These are phyloP conservation scores for Cyclura pinguis DNA, from an alignment of 2,797 vertebrate genomes.

Conservation along the genomic window DNA sequence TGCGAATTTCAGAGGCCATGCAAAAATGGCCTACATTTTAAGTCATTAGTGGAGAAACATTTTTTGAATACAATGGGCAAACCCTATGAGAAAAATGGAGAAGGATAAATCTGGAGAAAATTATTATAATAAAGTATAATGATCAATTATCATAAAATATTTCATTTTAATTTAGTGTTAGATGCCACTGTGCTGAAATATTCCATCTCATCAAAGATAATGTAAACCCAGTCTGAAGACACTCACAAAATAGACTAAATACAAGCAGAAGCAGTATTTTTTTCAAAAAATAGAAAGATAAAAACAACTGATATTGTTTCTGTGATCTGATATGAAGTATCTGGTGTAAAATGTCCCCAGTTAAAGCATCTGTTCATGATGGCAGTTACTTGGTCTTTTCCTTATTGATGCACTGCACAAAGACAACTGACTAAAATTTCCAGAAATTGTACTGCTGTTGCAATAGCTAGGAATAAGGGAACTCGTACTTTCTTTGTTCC, in stretches of 20 bases:
- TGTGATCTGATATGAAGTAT: slow-evolving; percentile 46
- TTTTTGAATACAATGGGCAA: too few relatives aligned
- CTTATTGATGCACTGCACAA: not conserved
- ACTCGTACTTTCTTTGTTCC: slow-evolving; percentile 42
- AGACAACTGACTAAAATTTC: slow-evolving; percentile 1
- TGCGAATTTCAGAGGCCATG: too few relatives aligned
- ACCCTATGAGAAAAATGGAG: not conserved
- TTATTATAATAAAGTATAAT: not conserved
- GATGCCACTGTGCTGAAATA: not conserved
- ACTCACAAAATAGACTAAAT: slow-evolving; percentile 64
- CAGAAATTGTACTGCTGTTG: slow-evolving; percentile 20
- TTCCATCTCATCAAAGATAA: slow-evolving; percentile 11
- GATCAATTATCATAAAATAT: not conserved
- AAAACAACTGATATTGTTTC: slow-evolving; percentile 22
- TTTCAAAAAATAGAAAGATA: slow-evolving; percentile 9
- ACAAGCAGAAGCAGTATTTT: slow-evolving; percentile 20
- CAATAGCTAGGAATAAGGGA: slow-evolving; percentile 53
- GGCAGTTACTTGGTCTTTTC: not conserved
- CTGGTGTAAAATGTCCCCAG: not conserved
- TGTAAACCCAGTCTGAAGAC: slow-evolving; percentile 49
- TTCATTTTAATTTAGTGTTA: slow-evolving; percentile 54
- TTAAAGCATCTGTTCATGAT: slow-evolving; percentile 33
- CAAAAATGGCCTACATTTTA: not conserved
- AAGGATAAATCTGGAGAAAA: not conserved
- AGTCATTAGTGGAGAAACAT: not conserved